Evolutionary conservation across 2,888 invertebrate genomes (phyloP).

Genomic region (Orchestes rusci): DNA sequence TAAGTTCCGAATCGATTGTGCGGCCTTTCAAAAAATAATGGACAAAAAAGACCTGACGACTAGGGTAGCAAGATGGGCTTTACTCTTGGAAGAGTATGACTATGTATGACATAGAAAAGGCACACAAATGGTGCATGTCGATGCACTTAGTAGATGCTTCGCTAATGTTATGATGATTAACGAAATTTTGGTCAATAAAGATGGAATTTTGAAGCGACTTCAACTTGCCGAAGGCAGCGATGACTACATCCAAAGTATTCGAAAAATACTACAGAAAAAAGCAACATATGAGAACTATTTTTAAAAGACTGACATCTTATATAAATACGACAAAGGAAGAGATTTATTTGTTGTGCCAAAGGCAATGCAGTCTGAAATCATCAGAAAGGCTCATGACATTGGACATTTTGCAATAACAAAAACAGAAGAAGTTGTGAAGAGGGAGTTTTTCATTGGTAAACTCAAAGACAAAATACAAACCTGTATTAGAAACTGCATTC

Average conservation of each 20-base stretch:
- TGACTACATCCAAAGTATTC: neutral
- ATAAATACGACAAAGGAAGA: slow-evolving; percentile 25
- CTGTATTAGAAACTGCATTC: slow-evolving; percentile 26
- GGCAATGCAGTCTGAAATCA: slow-evolving; percentile 36
- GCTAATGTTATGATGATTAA: slow-evolving; percentile 16
- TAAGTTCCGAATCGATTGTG: neutral
- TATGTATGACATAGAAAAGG: slow-evolving; percentile 30
- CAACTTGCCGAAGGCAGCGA: neutral
- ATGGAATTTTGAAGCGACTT: neutral
- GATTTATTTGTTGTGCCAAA: slow-evolving; percentile 27
- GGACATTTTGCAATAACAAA: slow-evolving; percentile 35
- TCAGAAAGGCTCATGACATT: slow-evolving; percentile 34
- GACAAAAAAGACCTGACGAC: neutral
- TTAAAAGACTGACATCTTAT: slow-evolving; percentile 25
- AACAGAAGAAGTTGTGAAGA: slow-evolving; percentile 23
- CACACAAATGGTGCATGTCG: slow-evolving; percentile 30
- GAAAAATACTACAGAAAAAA: neutral
- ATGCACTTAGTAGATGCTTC: slow-evolving; percentile 31
- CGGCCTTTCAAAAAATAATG: slow-evolving; percentile 22
- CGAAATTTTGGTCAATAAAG: neutral
- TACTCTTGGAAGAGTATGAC: neutral
- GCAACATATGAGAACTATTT: slow-evolving; percentile 15
- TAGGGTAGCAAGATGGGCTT: neutral
- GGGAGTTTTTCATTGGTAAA: slow-evolving; percentile 26
- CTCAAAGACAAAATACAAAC: slow-evolving; percentile 26